Evolutionary conservation across 2,888 invertebrate genomes (phyloP).

Genomic region (Tachina fera): DNA sequence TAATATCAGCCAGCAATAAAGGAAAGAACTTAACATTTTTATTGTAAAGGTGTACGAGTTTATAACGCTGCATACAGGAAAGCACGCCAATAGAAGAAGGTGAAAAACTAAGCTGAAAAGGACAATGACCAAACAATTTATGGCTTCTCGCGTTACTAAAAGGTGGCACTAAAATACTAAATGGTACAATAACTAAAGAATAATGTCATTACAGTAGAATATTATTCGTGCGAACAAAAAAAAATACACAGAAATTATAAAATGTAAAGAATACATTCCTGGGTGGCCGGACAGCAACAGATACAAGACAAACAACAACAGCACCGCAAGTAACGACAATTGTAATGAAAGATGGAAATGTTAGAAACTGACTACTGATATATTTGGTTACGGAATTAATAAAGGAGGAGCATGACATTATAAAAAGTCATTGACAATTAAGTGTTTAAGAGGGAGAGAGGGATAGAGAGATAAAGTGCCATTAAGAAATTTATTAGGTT

Average conservation of each 20-base stretch:
- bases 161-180: slow-evolving; percentile 65
- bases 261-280: slow-evolving; percentile 53
- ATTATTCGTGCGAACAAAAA: neutral
- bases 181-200: slow-evolving; percentile 60
- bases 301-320: slow-evolving; percentile 15
- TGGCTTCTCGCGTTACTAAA: slow-evolving; percentile 70
- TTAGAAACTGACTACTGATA: slow-evolving; percentile 55
- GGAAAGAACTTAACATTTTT: slow-evolving; percentile 50
- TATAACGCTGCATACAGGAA: slow-evolving; percentile 52
- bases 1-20: slow-evolving; percentile 47
- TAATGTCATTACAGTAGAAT: slow-evolving; percentile 59
- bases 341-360: slow-evolving; percentile 49
- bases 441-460: neutral
- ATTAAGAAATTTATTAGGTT: neutral
- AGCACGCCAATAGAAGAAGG: slow-evolving; percentile 53
- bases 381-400: slow-evolving; percentile 46
- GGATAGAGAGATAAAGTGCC: neutral
- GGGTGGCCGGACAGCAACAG: slow-evolving; percentile 55
- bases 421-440: slow-evolving; percentile 52
- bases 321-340: slow-evolving; percentile 46
- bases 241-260: slow-evolving; percentile 13
- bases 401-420: slow-evolving; percentile 56
- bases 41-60: slow-evolving; percentile 27
- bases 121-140: slow-evolving; percentile 71
- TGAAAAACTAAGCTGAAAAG: slow-evolving; percentile 49